Evolutionary conservation across 2,113 vertebrate species (phyloP).

Genomic region (Heterocephalus glaber): DNA sequence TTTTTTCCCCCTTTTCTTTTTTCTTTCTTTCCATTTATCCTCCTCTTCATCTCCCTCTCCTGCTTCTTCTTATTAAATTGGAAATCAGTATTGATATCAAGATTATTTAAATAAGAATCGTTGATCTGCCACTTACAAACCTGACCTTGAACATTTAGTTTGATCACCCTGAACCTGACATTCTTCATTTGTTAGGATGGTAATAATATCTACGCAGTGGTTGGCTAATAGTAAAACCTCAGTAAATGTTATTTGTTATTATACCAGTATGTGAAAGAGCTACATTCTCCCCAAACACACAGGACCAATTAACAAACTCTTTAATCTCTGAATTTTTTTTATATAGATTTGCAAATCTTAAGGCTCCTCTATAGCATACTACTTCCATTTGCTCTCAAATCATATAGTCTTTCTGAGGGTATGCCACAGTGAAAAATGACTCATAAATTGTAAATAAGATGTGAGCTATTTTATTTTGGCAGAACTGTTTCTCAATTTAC

Average conservation of each 20-base stretch:
- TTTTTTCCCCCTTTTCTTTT: background rate
- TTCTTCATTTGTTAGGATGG: background rate
- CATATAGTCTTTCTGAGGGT: background rate
- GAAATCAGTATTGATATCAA: background rate
- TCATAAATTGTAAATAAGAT: slow-evolving; percentile 24
- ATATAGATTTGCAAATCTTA: background rate
- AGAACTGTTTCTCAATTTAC: background rate
- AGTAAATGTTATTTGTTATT: background rate
- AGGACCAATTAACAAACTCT: background rate
- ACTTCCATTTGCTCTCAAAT: slow-evolving; percentile 20
- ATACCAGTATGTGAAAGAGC: slow-evolving; percentile 15
- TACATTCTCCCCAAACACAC: background rate
- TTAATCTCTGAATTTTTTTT: background rate
- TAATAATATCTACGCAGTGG: background rate
- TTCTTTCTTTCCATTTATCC: background rate
- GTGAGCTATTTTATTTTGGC: background rate
- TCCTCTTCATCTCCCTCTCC: background rate
- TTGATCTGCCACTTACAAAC: background rate
- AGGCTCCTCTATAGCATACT: background rate
- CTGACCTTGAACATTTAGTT: slow-evolving; percentile 6
- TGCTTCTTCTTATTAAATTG: background rate
- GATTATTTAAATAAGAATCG: background rate
- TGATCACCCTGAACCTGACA: background rate
- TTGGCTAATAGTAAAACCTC: background rate
- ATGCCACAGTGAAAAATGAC: background rate